Conservation (phyloP, 2,888 invertebrate genomes). For the Meloe dianella region DNA sequence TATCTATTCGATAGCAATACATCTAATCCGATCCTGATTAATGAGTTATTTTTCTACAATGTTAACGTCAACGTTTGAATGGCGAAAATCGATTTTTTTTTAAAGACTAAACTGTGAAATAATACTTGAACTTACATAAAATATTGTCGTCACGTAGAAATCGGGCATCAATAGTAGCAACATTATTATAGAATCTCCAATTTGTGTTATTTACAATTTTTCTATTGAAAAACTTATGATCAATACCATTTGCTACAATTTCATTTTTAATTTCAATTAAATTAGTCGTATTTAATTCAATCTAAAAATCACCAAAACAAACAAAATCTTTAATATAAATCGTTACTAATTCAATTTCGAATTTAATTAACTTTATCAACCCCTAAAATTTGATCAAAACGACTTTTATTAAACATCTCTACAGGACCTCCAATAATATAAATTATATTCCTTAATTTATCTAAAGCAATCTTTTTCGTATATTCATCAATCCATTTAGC, state of each 20-base stretch:
- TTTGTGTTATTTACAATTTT: background rate
- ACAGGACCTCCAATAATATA: slow-evolving; percentile 43
- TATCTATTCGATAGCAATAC: too few species aligned
- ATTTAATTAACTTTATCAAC: slow-evolving; percentile 32
- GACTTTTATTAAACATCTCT: slow-evolving; percentile 39
- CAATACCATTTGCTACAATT: background rate
- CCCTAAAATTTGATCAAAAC: slow-evolving; percentile 49
- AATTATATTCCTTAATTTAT: slow-evolving; percentile 36
- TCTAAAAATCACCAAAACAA: slow-evolving; percentile 12
- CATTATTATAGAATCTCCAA: background rate
- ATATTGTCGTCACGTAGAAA: slow-evolving; percentile 20
- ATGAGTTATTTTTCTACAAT: too few species aligned
- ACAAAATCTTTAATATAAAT: slow-evolving; percentile 1
- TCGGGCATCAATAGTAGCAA: background rate
- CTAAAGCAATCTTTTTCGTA: slow-evolving; percentile 34
- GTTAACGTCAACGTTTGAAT: too few species aligned
- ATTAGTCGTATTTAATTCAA: slow-evolving; percentile 21
- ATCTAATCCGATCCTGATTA: too few species aligned
- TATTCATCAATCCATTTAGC: slow-evolving; percentile 40
- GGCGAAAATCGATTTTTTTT: background rate
- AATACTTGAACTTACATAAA: slow-evolving; percentile 19
- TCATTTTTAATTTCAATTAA: slow-evolving; percentile 22
- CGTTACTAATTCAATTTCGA: background rate
- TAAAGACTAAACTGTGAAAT: background rate
- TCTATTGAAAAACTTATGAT: background rate